Evolutionary conservation across 2,113 vertebrate species (phyloP).

Genomic region (Hippolais icterina): DNA sequence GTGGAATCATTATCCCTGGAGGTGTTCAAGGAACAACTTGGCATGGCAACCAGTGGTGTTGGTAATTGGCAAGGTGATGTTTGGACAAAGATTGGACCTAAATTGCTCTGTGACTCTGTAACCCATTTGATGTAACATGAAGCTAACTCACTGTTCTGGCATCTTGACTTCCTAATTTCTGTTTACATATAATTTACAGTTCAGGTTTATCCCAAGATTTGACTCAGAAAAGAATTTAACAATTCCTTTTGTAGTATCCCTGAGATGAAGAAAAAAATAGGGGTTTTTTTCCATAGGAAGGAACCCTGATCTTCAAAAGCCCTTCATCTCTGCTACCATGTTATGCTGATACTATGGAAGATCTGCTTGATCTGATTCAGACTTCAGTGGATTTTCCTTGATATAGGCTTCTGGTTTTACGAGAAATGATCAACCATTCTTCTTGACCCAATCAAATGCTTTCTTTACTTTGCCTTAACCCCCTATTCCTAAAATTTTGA

Average conservation of each 20-base stretch:
- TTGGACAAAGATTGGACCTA: not conserved
- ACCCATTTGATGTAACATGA: not conserved
- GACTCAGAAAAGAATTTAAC: not conserved
- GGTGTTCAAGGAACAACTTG: not conserved
- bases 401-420: not conserved
- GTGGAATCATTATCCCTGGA: not conserved
- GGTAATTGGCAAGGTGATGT: not conserved
- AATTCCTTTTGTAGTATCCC: not conserved
- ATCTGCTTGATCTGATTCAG: not conserved
- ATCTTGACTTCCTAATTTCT: not conserved
- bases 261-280: not conserved
- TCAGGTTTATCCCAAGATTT: not conserved
- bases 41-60: fast-evolving
- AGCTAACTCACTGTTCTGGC: not conserved
- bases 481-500: not conserved
- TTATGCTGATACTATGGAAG: not conserved
- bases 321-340: not conserved
- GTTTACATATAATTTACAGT: not conserved
- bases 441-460: not conserved
- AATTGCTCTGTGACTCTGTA: not conserved
- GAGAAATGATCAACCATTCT: not conserved
- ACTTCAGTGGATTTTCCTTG: not conserved
- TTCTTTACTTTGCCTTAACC: not conserved
- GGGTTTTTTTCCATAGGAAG: not conserved
- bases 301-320: not conserved